Conservation (phyloP, 2,888 invertebrate genomes). For the Lasioglossum malachurum region DNA sequence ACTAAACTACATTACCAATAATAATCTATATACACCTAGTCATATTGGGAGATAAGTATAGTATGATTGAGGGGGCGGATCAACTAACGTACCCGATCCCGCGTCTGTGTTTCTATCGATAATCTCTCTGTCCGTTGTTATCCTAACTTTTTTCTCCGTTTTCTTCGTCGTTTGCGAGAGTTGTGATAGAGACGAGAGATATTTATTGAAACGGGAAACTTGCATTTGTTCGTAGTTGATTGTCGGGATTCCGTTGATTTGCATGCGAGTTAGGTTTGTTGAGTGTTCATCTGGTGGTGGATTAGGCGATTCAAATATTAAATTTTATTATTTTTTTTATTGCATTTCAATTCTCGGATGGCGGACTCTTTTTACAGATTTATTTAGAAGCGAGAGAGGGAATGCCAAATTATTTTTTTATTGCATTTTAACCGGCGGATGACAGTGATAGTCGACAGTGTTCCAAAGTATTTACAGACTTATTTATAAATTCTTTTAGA, state of each 20-base stretch:
- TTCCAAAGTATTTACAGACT: background rate
- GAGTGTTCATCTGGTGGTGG: background rate
- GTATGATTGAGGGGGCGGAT: conserved; percentile 39
- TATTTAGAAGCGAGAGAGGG: too few species aligned
- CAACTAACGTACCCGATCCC: conserved; percentile 29
- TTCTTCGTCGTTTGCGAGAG: conserved; percentile 32
- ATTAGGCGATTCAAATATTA: background rate
- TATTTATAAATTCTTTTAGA: too few species aligned
- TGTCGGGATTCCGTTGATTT: conserved; percentile 29
- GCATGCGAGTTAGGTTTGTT: conserved; percentile 26
- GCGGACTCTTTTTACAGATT: too few species aligned
- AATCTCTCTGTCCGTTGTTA: conserved; percentile 27
- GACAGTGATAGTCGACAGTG: background rate
- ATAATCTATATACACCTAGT: conserved; percentile 65
- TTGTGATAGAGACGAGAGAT: conserved; percentile 31
- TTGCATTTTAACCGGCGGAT: too few species aligned
- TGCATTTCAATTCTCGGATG: background rate
- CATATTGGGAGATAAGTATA: conserved; percentile 59
- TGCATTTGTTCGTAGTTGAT: conserved; percentile 29
- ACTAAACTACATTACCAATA: conserved; percentile 47
- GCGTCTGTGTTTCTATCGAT: conserved; percentile 44
- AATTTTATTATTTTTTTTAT: background rate
- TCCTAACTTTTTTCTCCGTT: conserved; percentile 38
- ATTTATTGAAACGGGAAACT: background rate
- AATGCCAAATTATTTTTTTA: too few species aligned